Conservation (phyloP, 53 echinoderm and acorn worm species). For the Henricia sp. region DNA sequence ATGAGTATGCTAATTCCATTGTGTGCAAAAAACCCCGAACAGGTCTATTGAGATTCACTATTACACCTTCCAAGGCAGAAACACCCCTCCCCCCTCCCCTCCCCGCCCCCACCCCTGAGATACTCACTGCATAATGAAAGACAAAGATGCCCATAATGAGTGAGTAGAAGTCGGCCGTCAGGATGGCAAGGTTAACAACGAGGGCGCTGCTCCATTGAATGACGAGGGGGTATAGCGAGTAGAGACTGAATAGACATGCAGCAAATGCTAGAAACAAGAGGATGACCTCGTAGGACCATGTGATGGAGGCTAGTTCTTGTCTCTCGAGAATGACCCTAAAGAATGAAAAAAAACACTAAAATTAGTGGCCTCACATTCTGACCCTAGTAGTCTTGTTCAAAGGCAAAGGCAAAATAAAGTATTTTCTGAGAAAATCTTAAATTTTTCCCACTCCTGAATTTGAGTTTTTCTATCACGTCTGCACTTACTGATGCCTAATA, state of each 20-base stretch:
- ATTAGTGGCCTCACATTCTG: no score
- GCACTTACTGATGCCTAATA: no score
- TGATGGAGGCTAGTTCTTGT: conserved; percentile 72
- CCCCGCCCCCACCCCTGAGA: no score
- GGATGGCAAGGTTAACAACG: conserved; percentile 93
- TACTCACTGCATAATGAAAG: conserved; percentile 84
- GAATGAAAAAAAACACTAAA: neutral
- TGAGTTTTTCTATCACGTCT: no score
- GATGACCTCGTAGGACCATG: conserved; percentile 75
- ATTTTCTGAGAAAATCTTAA: no score
- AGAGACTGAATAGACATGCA: conserved; percentile 86
- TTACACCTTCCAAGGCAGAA: no score
- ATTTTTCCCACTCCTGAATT: no score
- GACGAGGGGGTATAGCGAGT: conserved; percentile 92
- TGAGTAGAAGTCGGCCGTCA: conserved; percentile 95
- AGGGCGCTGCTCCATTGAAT: conserved; percentile 94
- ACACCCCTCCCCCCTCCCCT: no score
- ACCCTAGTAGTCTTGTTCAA: no score
- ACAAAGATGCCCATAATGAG: conserved; percentile 84
- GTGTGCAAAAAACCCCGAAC: no score
- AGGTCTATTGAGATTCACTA: no score
- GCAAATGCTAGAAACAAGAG: conserved; percentile 85
- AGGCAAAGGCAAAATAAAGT: neutral
- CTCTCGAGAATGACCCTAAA: conserved; percentile 85
- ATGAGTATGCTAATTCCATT: no score